Percentiles rank a stretch among this genome's conserved stretches.
Evolutionary conservation across 2,113 vertebrate species (phyloP).

Genomic region (Zosterops japonicus): DNA sequence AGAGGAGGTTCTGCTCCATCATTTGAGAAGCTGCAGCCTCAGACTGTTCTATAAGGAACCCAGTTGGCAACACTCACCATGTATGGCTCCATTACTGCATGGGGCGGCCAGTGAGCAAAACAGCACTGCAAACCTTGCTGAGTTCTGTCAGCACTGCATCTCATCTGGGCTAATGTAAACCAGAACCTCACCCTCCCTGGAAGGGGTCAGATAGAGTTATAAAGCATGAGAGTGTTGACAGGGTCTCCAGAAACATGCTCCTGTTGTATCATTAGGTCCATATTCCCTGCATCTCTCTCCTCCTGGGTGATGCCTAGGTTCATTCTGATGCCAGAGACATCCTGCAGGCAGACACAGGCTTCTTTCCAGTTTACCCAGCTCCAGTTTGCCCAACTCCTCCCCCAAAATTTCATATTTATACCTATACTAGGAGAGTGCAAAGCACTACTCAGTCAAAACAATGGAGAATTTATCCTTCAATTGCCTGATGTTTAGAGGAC

Average conservation of each 20-base stretch:
- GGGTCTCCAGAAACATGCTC: slow-evolving; percentile 23
- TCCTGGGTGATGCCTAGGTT: not conserved
- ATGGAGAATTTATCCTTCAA: not conserved
- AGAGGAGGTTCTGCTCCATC: not conserved
- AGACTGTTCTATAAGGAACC: not conserved
- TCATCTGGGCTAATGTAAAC: slow-evolving; percentile 60
- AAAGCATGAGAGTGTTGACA: slow-evolving; percentile 61
- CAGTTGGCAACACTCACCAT: not conserved
- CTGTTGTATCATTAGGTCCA: slow-evolving; percentile 41
- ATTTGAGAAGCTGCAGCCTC: not conserved
- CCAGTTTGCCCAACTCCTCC: not conserved
- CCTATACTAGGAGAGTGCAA: not conserved
- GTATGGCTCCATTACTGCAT: not conserved
- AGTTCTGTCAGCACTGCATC: slow-evolving; percentile 56
- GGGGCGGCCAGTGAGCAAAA: not conserved
- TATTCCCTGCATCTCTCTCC: not conserved
- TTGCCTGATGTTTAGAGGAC: not conserved
- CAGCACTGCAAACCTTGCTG: not conserved
- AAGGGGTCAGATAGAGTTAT: slow-evolving; percentile 61
- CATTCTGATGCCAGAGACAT: not conserved
- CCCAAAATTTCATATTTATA: not conserved
- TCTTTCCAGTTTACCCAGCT: not conserved
- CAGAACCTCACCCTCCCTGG: slow-evolving; percentile 41
- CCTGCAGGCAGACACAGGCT: not conserved
- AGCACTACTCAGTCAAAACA: not conserved